Base-by-base conservation (phyloP, 2,888 invertebrate species). In the Iselma pallidipennis region DNA sequence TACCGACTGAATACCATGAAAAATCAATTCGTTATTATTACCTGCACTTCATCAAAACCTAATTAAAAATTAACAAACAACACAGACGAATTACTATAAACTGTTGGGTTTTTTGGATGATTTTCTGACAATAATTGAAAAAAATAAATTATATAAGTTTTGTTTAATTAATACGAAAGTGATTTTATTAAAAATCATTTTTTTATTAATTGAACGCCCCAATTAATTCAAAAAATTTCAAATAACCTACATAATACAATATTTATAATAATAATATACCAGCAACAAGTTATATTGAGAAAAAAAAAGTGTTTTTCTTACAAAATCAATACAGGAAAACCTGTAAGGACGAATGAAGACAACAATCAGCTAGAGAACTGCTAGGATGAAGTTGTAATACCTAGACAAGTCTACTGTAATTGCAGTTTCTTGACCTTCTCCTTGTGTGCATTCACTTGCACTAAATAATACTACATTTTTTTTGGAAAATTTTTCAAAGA, bases 401-500 rank as follows among this genome's bases (percentile, higher is more conserved):
- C 9, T 3, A 61, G 59, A 66, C 56, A 49, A 63, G 66, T 57
- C 28, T 29, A 49, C 56, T 52, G 42, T 62, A 62, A 57, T 59
- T 67, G 63, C 65, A 69, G 70, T 65, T 70, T 70, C 68, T 70
- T 70, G 70, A 69, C 69, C 70, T 69, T 66, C 58, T n/a, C n/a
- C n/a, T 42, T 62, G 58, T 69, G 69, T 59, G 67, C 68, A 65
- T 54, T 69, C 70, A 69, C 66, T 70, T 69, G 70, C 69, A 69
- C 69, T 69, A 70, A 68, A 70, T 68, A 64, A 66, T 66, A n/a
- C n/a, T n/a, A n/a, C 61, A 29, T 37, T 37, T 37, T 37, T 16
- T 16, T 10, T 6, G n/a, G n/a, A n/a, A n/a, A n/a, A n/a, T 9
- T 9, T 16, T 37, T 4, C 26, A 26, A 26, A 23, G 49, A 63